phyloP scores from a whole-genome alignment of 2,888 invertebrate species.

The Yponomeuta cagnagella region DNA sequence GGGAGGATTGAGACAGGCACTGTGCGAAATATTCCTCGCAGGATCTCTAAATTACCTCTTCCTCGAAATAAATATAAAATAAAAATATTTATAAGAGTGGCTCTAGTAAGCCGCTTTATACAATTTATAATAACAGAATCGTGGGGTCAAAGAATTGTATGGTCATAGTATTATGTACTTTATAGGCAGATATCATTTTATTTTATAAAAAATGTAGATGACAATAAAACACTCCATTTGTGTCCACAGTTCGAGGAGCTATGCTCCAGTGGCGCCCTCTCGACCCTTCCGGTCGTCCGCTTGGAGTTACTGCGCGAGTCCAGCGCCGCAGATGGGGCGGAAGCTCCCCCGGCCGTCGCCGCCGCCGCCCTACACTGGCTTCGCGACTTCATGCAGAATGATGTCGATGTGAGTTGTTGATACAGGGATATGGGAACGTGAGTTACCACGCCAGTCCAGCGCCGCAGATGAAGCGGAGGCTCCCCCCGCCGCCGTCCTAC shows the following conservation, averaged over 20 bases:
- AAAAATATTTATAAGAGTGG: too few species aligned
- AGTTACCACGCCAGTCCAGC: slow-evolving; percentile 83
- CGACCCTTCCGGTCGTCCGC: slow-evolving; percentile 79
- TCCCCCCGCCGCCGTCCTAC: slow-evolving; percentile 75
- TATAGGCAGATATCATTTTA: too few species aligned
- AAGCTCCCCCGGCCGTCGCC: slow-evolving; percentile 75
- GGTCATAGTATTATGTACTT: too few species aligned
- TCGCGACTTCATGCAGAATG: slow-evolving; percentile 36
- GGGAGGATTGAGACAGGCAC: too few species aligned
- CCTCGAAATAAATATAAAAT: too few species aligned
- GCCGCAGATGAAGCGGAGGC: slow-evolving; percentile 78
- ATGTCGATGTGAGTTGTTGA: slow-evolving; percentile 26
- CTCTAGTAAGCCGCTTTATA: too few species aligned
- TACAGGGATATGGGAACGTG: slow-evolving; percentile 31
- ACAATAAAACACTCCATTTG: not conserved
- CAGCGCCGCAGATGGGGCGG: slow-evolving; percentile 78
- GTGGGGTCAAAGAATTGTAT: too few species aligned
- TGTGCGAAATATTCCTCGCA: too few species aligned
- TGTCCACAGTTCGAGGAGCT: slow-evolving; percentile 78
- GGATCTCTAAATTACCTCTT: too few species aligned
- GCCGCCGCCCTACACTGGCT: slow-evolving; percentile 80
- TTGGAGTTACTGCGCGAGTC: slow-evolving; percentile 86
- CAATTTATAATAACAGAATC: too few species aligned
- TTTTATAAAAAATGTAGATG: too few species aligned
- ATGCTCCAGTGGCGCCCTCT: slow-evolving; percentile 77